Evolutionary conservation across 1,140 invertebrate species (phyloP).

Genomic region (Luehdorfia chinensis): DNA sequence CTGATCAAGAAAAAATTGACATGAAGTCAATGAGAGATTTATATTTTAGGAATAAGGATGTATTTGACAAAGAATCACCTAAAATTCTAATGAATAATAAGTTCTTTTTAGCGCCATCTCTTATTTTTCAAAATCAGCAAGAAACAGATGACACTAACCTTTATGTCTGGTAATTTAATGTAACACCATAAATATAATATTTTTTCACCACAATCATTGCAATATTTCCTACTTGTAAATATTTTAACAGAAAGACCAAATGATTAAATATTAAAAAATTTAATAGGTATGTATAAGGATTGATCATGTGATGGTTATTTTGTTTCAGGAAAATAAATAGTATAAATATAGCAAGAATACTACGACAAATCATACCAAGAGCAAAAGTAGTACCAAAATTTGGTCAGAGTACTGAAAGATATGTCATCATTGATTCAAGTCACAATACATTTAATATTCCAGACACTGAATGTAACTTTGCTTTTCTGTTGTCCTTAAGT

Average conservation of each 20-base stretch:
- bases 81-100: conserved; percentile 77
- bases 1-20: conserved; percentile 42
- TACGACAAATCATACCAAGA: conserved; percentile 82
- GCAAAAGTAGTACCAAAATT: conserved; percentile 79
- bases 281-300: too few species aligned
- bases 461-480: conserved; percentile 86
- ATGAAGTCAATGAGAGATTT: conserved; percentile 37
- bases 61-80: conserved; percentile 77
- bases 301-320: too few species aligned
- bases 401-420: conserved; percentile 85
- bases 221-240: too few species aligned
- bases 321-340: conserved; percentile 83
- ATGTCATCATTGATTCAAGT: conserved; percentile 82
- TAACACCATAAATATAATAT: too few species aligned
- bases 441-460: conserved; percentile 80
- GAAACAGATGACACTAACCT: conserved; percentile 34
- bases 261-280: too few species aligned
- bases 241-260: too few species aligned
- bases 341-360: conserved; percentile 80
- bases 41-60: conserved; percentile 40
- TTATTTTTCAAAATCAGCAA: conserved; percentile 35
- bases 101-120: conserved; percentile 38
- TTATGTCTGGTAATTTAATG: conserved; percentile 43
- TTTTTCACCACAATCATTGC: too few species aligned
- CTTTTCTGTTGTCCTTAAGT: conserved; percentile 82